Evolutionary conservation across 2,797 vertebrate genomes (phyloP).

Genomic region (Anguilla pacifica): DNA sequence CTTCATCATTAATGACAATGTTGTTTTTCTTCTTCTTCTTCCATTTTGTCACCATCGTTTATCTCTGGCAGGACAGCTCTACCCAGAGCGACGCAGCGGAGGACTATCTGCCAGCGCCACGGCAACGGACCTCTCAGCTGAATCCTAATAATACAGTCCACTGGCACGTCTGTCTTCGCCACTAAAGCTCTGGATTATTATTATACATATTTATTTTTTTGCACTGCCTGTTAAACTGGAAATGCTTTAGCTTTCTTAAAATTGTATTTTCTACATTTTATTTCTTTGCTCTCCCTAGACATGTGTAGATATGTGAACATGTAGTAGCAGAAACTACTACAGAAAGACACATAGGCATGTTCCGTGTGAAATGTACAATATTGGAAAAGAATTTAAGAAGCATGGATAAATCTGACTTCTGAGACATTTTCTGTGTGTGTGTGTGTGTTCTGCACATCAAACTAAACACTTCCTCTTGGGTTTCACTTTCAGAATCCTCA

Average conservation of each 20-base stretch:
- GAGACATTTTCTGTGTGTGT: too few relatives aligned
- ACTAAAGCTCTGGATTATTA: neutral
- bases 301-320: too few relatives aligned
- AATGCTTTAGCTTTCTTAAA: neutral
- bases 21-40: neutral
- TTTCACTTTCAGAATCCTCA: too few relatives aligned
- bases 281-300: too few relatives aligned
- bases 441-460: too few relatives aligned
- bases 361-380: too few relatives aligned
- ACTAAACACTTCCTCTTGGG: too few relatives aligned
- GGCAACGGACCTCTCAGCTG: neutral
- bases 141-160: constrained; percentile 32
- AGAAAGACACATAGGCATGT: too few relatives aligned
- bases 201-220: constrained; percentile 17
- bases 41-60: neutral
- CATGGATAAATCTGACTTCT: too few relatives aligned
- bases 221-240: constrained; percentile 27
- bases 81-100: neutral
- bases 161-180: constrained; percentile 10
- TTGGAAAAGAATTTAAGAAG: too few relatives aligned
- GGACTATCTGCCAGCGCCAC: neutral
- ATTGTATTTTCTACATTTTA: too few relatives aligned
- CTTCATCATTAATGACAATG: neutral
- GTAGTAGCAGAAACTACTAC: too few relatives aligned
- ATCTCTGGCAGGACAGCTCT: neutral